Conservation (phyloP, 2,888 invertebrate species). For the Venusia cambrica region DNA sequence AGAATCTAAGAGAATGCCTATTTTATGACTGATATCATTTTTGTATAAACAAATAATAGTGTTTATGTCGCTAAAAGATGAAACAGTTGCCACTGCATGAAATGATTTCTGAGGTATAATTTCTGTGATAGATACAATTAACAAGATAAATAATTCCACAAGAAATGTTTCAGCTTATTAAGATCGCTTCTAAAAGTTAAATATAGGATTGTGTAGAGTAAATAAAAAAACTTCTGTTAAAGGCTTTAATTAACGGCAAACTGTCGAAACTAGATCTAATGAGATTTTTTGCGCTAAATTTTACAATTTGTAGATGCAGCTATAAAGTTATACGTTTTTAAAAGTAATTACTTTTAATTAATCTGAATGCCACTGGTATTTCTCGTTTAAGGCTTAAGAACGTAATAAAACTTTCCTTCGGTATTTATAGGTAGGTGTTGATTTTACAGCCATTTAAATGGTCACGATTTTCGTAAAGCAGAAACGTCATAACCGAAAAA, state of each 20-base stretch:
- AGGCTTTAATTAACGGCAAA: slow-evolving; percentile 5
- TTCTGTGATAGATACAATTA: too few relatives aligned
- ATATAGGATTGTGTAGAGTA: too few relatives aligned
- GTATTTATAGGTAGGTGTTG: slow-evolving; percentile 4
- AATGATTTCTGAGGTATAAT: too few relatives aligned
- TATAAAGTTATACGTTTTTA: slow-evolving; percentile 15
- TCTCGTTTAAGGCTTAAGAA: slow-evolving; percentile 10
- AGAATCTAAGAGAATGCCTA: too few relatives aligned
- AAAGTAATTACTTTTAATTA: slow-evolving; percentile 14
- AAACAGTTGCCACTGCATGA: too few relatives aligned
- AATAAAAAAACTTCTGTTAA: too few relatives aligned
- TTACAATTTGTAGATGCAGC: slow-evolving; percentile 14
- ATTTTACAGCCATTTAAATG: slow-evolving; percentile 25
- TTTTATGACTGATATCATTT: too few relatives aligned
- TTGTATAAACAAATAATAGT: too few relatives aligned
- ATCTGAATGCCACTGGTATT: slow-evolving; percentile 6
- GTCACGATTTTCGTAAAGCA: slow-evolving; percentile 28
- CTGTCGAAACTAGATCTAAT: slow-evolving; percentile 12
- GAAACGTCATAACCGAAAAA: slow-evolving; percentile 41
- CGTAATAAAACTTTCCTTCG: not conserved
- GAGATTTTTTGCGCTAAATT: slow-evolving; percentile 21
- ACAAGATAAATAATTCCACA: too few relatives aligned
- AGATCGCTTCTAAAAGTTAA: too few relatives aligned
- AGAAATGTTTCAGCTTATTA: too few relatives aligned
- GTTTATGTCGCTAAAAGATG: too few relatives aligned